These are phyloP conservation scores for Halcyon leucocephala DNA, from an alignment of 2,797 vertebrate species.

Conservation along the genomic window DNA sequence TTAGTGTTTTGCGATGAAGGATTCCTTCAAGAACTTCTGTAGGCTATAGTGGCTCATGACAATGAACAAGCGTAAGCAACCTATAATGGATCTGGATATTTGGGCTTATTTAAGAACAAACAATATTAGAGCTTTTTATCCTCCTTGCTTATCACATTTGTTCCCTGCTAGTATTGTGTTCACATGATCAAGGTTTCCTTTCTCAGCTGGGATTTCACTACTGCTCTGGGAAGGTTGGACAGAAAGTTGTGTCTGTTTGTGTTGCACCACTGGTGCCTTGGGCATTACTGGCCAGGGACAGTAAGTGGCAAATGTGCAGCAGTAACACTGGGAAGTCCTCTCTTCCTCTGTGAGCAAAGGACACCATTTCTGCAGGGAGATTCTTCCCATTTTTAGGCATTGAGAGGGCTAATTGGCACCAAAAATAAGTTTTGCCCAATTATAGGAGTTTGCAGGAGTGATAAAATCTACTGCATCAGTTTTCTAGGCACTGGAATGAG, in stretches of 20 bases:
- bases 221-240: background rate
- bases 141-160: background rate
- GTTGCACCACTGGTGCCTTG: background rate
- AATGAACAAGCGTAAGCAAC: background rate
- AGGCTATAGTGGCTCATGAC: background rate
- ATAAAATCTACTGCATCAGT: background rate
- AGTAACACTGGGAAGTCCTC: background rate
- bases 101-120: background rate
- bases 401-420: background rate
- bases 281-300: background rate
- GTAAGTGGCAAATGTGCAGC: background rate
- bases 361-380: background rate
- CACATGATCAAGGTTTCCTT: background rate
- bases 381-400: background rate
- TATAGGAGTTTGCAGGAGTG: background rate
- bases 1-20: background rate
- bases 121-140: background rate
- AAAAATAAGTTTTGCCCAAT: background rate
- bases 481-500: background rate
- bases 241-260: background rate
- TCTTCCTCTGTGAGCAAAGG: background rate
- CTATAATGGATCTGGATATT: background rate
- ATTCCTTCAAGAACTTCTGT: background rate
- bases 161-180: background rate
- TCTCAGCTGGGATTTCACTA: background rate